Evolutionary conservation across 2,113 vertebrate species (phyloP), one percentile per base, ranked within the genome.

Genomic region (Dromas ardeola): DNA sequence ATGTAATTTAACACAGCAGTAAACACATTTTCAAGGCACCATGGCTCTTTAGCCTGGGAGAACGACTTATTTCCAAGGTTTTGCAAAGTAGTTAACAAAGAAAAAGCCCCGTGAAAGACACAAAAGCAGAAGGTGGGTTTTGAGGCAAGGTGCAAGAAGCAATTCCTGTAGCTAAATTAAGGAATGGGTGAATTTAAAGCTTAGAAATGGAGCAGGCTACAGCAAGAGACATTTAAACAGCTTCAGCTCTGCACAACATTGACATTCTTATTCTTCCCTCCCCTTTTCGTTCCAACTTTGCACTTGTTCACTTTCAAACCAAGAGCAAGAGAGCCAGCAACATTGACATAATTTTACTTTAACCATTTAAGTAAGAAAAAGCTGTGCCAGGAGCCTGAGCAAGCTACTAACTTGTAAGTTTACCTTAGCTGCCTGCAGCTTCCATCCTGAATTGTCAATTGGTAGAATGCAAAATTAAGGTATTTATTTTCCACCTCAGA

Each of bases 1-100:
- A 58, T 23, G 13, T 81, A 62, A 71, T 96, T 97, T 96, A 98
- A 88, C 92, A 80, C 62, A 97, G 96, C 90, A 70, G 94, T 94
- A 91, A 83, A 71, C 45, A 63, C 67, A 81, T 94, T 91, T 86
- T 61, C 85, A 80, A 95, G 56, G 67, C 66, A 66, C 34, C 38
- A 21, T 34, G 56, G n/a, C 67, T 93, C 49, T 91, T 86, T 55
- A 69, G 42, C 36, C 61, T 43, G 15, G 42, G n/a, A 67, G 32
- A 26, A 73, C 43, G 92, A 70, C 27, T 72, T 45, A 32, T 79
- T 92, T 69, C 45, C 52, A 53, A 47, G 17, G 9, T 66, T 86
- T 93, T 86, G 25, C 59, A 36, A 93, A 95, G 69, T 9, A 94
- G 70, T 72, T 87, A 90, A 95, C 93, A 70, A 94, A 36, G 52